phyloP scores from a whole-genome alignment of 23 tunicate species.

The Botrylloides violaceus region DNA sequence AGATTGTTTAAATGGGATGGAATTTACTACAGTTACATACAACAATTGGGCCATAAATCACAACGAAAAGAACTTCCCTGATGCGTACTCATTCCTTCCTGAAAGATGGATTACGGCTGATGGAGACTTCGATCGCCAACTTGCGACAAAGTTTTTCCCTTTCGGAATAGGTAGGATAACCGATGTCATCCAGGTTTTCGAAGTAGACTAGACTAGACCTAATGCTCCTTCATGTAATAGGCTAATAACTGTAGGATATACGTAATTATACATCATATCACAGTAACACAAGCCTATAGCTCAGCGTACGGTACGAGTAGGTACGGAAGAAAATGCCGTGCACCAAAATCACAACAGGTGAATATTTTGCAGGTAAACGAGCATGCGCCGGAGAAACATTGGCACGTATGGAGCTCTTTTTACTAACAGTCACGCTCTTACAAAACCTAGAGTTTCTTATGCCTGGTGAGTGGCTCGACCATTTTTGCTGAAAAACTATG shows the following conservation, averaged over 20 bases:
- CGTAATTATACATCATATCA: no score
- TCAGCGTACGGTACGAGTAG: no score
- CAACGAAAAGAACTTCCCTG: conserved; percentile 71
- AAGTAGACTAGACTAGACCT: no score
- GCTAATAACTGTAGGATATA: no score
- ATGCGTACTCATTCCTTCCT: conserved; percentile 52
- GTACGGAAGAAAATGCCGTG: no score
- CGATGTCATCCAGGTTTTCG: not conserved
- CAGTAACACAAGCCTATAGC: no score
- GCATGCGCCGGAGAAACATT: conserved; percentile 83
- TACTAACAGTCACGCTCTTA: conserved; percentile 41
- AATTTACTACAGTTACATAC: conserved; percentile 56
- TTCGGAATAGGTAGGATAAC: conserved; percentile 74
- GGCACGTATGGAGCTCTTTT: conserved; percentile 61
- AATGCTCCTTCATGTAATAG: no score
- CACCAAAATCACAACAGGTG: no score
- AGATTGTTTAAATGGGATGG: not conserved
- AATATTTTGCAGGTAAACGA: conserved; percentile 56
- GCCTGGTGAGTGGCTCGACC: conserved; percentile 77
- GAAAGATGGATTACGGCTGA: conserved; percentile 56
- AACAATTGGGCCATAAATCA: conserved; percentile 74
- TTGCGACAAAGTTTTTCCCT: conserved; percentile 59
- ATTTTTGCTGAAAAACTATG: no score
- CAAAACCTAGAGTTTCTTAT: conserved; percentile 62
- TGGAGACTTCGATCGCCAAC: conserved; percentile 47